phyloP scores from a whole-genome alignment of 2,888 invertebrate genomes.

The Sepioteuthis lessoniana region DNA sequence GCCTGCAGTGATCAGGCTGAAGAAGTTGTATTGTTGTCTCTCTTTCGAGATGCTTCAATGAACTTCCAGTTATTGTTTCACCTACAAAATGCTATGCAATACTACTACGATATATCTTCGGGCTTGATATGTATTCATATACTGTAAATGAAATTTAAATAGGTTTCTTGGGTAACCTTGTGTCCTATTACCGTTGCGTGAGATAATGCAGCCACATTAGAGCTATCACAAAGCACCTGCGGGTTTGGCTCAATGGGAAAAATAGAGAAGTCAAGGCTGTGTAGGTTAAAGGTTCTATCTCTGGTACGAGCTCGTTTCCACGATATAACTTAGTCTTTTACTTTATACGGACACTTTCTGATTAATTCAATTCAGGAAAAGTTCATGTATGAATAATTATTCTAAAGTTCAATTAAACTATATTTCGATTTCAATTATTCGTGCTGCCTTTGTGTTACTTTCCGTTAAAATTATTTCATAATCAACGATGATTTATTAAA shows the following conservation, averaged over 20 bases:
- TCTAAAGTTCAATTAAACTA: no score
- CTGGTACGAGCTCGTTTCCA: not conserved
- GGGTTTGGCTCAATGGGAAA: not conserved
- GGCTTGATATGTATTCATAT: slow-evolving; percentile 33
- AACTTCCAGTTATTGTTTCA: not conserved
- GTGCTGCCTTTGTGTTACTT: no score
- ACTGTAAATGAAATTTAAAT: not conserved
- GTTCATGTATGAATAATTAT: no score
- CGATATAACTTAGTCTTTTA: not conserved
- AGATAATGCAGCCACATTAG: not conserved
- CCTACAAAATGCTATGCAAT: not conserved
- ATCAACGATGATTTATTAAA: no score
- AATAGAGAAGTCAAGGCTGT: not conserved
- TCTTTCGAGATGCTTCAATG: not conserved
- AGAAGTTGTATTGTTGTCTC: not conserved
- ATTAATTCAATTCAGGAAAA: not conserved
- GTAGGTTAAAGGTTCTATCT: not conserved
- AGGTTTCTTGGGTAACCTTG: not conserved
- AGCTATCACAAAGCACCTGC: not conserved
- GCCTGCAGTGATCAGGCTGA: not conserved
- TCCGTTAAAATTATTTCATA: no score
- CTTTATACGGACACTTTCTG: no score
- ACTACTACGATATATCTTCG: not conserved
- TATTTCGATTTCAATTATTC: no score
- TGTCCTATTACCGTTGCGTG: not conserved